These are phyloP conservation scores for Serrognathus titanus DNA, from an alignment of 2,888 invertebrate genomes.

Conservation along the genomic window DNA sequence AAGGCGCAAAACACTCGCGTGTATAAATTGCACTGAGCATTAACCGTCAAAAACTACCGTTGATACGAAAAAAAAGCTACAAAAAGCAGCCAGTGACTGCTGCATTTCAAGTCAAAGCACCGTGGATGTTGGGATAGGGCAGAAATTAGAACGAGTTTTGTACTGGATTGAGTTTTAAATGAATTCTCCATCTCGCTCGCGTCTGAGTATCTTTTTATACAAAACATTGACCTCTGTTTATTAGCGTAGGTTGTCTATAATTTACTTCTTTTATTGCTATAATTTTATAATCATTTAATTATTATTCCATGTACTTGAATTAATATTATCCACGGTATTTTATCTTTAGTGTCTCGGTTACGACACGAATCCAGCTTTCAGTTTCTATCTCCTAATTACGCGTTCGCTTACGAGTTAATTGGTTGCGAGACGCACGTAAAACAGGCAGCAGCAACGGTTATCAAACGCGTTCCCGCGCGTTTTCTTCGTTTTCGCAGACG, in stretches of 20 bases:
- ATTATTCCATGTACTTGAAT: conserved; percentile 9
- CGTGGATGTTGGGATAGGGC: conserved; percentile 33
- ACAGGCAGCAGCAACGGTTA: not conserved
- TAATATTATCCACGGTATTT: not conserved
- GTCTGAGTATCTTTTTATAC: conserved; percentile 16
- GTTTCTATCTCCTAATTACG: not conserved
- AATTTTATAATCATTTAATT: conserved; percentile 17
- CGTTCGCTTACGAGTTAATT: not conserved
- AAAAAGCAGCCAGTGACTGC: conserved; percentile 10
- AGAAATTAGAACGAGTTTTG: conserved; percentile 35
- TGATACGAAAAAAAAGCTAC: conserved; percentile 14
- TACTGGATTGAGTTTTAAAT: conserved; percentile 22
- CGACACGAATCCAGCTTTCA: not conserved
- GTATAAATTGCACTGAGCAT: conserved; percentile 34
- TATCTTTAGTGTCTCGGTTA: not conserved
- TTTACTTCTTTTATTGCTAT: conserved; percentile 5
- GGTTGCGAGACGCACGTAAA: not conserved
- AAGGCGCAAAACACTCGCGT: not conserved
- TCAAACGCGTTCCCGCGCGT: not conserved
- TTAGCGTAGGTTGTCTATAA: conserved; percentile 22
- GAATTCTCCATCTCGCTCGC: conserved; percentile 18
- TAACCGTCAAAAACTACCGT: conserved; percentile 32
- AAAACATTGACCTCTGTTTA: conserved; percentile 26
- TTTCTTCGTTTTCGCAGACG: conserved; percentile 32
- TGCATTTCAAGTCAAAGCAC: conserved; percentile 16